Base-by-base conservation (phyloP, 2,113 vertebrate genomes). In the Bostrychus sinensis region DNA sequence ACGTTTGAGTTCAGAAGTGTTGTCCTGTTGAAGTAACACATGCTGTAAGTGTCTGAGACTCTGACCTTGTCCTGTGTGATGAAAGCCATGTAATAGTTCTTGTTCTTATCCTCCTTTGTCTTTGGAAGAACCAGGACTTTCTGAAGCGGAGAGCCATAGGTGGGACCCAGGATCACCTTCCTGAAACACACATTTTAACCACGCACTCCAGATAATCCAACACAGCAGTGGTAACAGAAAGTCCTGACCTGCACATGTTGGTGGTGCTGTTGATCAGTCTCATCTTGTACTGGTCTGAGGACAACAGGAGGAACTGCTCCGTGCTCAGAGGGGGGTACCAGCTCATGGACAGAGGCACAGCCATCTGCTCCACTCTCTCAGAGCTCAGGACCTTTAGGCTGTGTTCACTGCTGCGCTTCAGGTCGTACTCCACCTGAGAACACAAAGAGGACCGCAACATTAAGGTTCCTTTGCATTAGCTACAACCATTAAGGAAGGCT, bases 41-140 rank as follows among this genome's bases (percentile, higher is more conserved):
- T n/a, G n/a, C n/a, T n/a, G n/a, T n/a, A n/a, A n/a, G n/a, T n/a
- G n/a, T n/a, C n/a, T n/a, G n/a, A n/a, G n/a, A n/a, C n/a, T n/a
- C n/a, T n/a, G n/a, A 97, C 97, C 95, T 93, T 96, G 85, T 99
- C 91, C 45, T 91, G 89, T 69, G 94, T 96, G 25, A 96, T 88
- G 78, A 92, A 99, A 0, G 86, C 94, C 90, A 98, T 55, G 67
- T 94, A 94, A 64, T 67, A 57, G 1, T 88, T 91, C 72, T 81
- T 86, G 0, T 80, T 63, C 1, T 92, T 87, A 0, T 12, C 3
- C 7, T 74, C 32, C 13, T 68, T 82, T 20, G 50, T 71, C 6
- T 34, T 56, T 0, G 95, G 93, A 6, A 99, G 91, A 30, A 96
- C 68, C 20, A 83, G 70, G 0, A 95, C 87, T 82, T 94, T 93